phyloP scores from a whole-genome alignment of 2,888 invertebrate genomes.

The Drosophila neotestacea region DNA sequence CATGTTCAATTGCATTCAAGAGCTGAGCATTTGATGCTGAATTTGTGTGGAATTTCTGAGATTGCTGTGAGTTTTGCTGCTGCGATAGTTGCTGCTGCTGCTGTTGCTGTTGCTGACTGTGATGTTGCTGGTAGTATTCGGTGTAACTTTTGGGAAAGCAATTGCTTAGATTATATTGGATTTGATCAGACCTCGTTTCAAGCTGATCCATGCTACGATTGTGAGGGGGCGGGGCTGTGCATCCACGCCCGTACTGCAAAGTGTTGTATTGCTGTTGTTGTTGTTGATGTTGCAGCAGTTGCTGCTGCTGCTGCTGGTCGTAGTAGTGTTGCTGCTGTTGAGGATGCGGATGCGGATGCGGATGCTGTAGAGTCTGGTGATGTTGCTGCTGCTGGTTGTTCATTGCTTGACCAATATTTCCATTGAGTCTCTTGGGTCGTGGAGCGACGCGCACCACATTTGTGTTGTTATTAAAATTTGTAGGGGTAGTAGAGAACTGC shows the following conservation, averaged over 20 bases:
- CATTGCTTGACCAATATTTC: slow-evolving; percentile 83
- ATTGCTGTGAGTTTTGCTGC: slow-evolving; percentile 15
- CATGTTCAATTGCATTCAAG: slow-evolving; percentile 79
- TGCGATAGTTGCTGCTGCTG: slow-evolving; percentile 36
- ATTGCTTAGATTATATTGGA: slow-evolving; percentile 83
- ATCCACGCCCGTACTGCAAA: slow-evolving; percentile 76
- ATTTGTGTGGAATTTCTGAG: slow-evolving; percentile 59
- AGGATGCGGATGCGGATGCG: slow-evolving; percentile 64
- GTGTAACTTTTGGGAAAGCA: slow-evolving; percentile 84
- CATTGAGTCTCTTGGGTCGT: slow-evolving; percentile 85
- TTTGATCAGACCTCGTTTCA: slow-evolving; percentile 66
- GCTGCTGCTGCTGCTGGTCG: slow-evolving; percentile 65
- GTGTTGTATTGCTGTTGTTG: slow-evolving; percentile 85
- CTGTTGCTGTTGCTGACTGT: slow-evolving; percentile 59
- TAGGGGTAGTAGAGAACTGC: slow-evolving; percentile 86
- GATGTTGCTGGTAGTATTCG: slow-evolving; percentile 84
- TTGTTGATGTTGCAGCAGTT: slow-evolving; percentile 83
- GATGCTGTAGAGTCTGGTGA: slow-evolving; percentile 84
- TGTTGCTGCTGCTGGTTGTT: slow-evolving; percentile 82
- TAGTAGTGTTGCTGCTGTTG: slow-evolving; percentile 71
- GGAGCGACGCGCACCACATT: slow-evolving; percentile 86
- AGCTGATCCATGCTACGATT: slow-evolving; percentile 55
- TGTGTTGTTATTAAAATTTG: slow-evolving; percentile 88
- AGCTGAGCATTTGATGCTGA: slow-evolving; percentile 76
- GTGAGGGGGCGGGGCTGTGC: slow-evolving; percentile 65